phyloP scores from a whole-genome alignment of 2,888 invertebrate species.

The Fissipunctia ypsillon region DNA sequence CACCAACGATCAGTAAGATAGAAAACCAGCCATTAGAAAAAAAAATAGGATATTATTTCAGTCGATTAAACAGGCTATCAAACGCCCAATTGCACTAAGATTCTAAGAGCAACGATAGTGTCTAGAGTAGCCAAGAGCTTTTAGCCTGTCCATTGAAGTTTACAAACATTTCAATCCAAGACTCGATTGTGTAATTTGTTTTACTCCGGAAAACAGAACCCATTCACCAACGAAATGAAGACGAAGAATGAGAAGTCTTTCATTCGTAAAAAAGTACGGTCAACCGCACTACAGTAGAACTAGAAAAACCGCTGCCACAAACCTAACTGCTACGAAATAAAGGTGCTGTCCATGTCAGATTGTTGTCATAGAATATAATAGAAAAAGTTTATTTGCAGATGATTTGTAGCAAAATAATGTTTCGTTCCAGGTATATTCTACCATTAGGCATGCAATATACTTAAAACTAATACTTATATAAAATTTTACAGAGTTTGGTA shows the following conservation, averaged over 20 bases:
- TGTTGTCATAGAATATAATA: background rate
- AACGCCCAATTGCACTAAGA: slow-evolving; percentile 10
- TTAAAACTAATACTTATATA: no score
- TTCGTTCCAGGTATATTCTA: no score
- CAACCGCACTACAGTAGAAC: background rate
- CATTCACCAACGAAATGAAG: background rate
- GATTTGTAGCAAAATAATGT: no score
- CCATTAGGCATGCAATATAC: no score
- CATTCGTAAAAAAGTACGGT: background rate
- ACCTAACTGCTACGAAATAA: background rate
- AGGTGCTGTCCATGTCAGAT: background rate
- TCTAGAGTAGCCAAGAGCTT: slow-evolving; percentile 27
- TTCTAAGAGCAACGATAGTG: background rate
- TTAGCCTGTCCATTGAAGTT: slow-evolving; percentile 35
- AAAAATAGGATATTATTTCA: background rate
- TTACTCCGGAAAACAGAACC: background rate
- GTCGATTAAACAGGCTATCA: background rate
- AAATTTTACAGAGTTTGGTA: no score
- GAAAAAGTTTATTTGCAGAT: no score
- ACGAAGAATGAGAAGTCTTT: background rate
- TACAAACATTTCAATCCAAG: slow-evolving; percentile 47
- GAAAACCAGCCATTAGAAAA: no score
- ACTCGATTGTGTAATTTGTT: background rate
- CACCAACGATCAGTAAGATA: background rate
- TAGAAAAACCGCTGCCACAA: background rate